Base-by-base conservation (phyloP, 2,113 vertebrate species). In the Hucho hucho region DNA sequence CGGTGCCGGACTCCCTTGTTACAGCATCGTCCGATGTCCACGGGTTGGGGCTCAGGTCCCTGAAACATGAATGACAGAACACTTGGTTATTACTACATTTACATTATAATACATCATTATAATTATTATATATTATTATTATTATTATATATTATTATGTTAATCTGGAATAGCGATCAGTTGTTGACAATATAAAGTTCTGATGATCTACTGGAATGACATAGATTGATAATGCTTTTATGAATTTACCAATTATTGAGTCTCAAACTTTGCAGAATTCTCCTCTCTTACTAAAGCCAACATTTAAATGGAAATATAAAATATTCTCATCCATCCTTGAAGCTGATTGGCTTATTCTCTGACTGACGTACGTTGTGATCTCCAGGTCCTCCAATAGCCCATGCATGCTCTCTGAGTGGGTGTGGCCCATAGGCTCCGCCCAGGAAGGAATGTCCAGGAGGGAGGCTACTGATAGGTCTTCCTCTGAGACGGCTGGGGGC, bases 401-500 rank as follows among this genome's bases (percentile, higher is more conserved):
- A 79, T 94, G 93, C 67, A 87, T 87, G 82, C 92, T 94, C 69
- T 96, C 96, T 79, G 93, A 95, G 64, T 92, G 93, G 72, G 87
- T 84, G 61, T 95, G 94, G 76, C 93, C 93, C 82, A 93, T 79
- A 75, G 93, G 91, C 76, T 96, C 94, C 63, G 92, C 92, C 93
- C 94, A 95, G 63, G 95, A 94, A 73, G 94, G 91, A 68, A 90
- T 88, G 82, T 98, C 97, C 71, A 96, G 93, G 65, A 97, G 93
- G 0, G 94, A 95, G 75, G 96, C 95, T 58, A 94, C 95, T 69
- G 97, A 99, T 37, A 96, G 90, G 1, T 99, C 97, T 86, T 99
- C 97, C 85, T 98, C 97, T 0, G 97, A 98, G 80, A 98, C 97
- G 3, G 98, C 92, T 18, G 97, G 96, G 16, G 97, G 97, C 14